phyloP scores from a whole-genome alignment of 1,140 invertebrate genomes.

The Drosophila erecta region DNA sequence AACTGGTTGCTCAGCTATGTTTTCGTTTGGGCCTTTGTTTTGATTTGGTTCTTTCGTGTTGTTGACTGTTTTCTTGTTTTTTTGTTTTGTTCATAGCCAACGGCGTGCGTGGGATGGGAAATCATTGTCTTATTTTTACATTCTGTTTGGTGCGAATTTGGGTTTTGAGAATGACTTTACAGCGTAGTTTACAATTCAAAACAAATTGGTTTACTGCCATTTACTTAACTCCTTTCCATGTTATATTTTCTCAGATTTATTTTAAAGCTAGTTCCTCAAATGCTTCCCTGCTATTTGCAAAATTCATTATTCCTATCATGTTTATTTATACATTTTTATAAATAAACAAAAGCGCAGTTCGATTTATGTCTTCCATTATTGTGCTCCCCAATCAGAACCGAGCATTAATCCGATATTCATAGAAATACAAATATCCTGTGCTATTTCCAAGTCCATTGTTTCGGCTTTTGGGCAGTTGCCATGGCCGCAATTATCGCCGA shows the following conservation, averaged over 20 bases:
- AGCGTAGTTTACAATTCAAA: neutral
- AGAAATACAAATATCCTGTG: constrained; percentile 4
- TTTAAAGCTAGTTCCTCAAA: no score
- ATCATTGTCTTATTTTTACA: constrained; percentile 20
- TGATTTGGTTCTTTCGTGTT: constrained; percentile 30
- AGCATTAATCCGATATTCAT: constrained; percentile 19
- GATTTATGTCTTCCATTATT: constrained; percentile 6
- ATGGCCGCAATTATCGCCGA: constrained; percentile 56
- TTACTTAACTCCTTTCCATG: no score
- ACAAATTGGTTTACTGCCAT: no score
- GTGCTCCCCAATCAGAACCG: constrained; percentile 4
- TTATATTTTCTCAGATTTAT: no score
- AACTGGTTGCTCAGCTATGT: constrained; percentile 63
- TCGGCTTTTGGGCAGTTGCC: constrained; percentile 34
- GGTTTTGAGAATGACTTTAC: neutral
- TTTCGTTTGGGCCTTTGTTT: constrained; percentile 33
- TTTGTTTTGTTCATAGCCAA: neutral
- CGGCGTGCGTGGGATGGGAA: constrained; percentile 23
- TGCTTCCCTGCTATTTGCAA: no score
- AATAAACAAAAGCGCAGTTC: neutral
- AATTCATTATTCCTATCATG: neutral
- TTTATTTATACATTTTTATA: constrained; percentile 3
- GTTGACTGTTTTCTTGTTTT: constrained; percentile 22
- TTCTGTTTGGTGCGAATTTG: constrained; percentile 16
- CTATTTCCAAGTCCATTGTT: constrained; percentile 32